Conservation (phyloP, 1,140 invertebrate genomes). For the Matsumurasca onukii region DNA sequence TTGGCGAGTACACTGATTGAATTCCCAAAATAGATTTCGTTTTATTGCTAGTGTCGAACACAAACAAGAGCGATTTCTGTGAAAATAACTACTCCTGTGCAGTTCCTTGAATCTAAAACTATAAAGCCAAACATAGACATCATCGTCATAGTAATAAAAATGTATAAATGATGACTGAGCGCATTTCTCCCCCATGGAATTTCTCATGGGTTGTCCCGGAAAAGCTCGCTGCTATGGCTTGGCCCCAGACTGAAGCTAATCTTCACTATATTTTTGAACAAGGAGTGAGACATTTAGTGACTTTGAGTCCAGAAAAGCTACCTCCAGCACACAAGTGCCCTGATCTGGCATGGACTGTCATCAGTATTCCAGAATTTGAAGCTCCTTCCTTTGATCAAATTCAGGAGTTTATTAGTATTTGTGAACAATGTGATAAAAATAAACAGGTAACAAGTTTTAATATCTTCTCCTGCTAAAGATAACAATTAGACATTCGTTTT, state of each 20-base stretch:
- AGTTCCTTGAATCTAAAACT: too few relatives aligned
- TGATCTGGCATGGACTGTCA: slow-evolving; percentile 56
- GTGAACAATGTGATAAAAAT: slow-evolving; percentile 51
- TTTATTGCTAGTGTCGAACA: too few relatives aligned
- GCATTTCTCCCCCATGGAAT: slow-evolving; percentile 51
- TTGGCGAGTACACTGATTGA: too few relatives aligned
- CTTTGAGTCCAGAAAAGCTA: slow-evolving; percentile 60
- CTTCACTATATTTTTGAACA: slow-evolving; percentile 58
- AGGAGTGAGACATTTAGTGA: slow-evolving; percentile 56
- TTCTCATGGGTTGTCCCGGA: slow-evolving; percentile 61
- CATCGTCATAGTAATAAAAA: too few relatives aligned
- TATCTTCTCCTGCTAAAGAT: background rate
- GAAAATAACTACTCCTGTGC: too few relatives aligned
- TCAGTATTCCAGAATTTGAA: slow-evolving; percentile 64
- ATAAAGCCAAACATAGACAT: too few relatives aligned
- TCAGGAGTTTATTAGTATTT: slow-evolving; percentile 64
- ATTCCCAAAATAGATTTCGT: too few relatives aligned
- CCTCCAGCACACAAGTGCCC: slow-evolving; percentile 52
- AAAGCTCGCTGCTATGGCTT: slow-evolving; percentile 62
- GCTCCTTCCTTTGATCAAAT: slow-evolving; percentile 65
- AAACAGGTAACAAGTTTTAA: slow-evolving; percentile 48
- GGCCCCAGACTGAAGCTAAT: slow-evolving; percentile 57
- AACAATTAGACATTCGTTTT: background rate
- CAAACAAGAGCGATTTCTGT: too few relatives aligned
- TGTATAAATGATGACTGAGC: slow-evolving; percentile 25